Evolutionary conservation across 2,888 invertebrate species (phyloP).

Genomic region (Heteropelma amictum): DNA sequence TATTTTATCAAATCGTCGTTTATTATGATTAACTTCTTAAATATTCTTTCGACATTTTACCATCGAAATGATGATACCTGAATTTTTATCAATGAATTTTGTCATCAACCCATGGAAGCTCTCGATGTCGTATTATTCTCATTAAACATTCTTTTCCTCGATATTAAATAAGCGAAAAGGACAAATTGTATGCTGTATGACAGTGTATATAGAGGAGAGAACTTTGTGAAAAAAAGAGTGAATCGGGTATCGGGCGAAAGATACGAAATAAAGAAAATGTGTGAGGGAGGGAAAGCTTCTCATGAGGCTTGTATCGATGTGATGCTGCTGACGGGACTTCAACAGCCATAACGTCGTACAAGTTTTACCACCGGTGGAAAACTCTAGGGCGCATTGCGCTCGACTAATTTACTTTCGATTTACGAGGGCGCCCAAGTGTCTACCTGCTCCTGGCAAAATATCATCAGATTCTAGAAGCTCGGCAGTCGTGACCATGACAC

Average conservation of each 20-base stretch:
- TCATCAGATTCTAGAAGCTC: slow-evolving; percentile 30
- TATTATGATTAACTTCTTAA: not conserved
- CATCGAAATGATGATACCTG: not conserved
- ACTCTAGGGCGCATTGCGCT: slow-evolving; percentile 31
- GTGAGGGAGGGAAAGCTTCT: slow-evolving; percentile 34
- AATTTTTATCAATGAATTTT: not conserved
- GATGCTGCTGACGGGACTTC: slow-evolving; percentile 27
- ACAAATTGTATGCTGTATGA: too few relatives aligned
- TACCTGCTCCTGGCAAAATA: slow-evolving; percentile 7
- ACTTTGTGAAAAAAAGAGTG: slow-evolving; percentile 17
- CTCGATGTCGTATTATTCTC: not conserved
- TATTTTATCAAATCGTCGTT: not conserved
- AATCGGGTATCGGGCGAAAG: not conserved
- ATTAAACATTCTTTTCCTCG: slow-evolving; percentile 2
- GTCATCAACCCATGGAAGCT: not conserved
- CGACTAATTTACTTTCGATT: slow-evolving; percentile 53
- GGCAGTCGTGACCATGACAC: slow-evolving; percentile 19
- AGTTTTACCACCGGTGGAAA: slow-evolving; percentile 46
- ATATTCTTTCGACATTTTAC: not conserved
- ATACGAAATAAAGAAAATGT: not conserved
- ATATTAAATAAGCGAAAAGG: slow-evolving; percentile 2
- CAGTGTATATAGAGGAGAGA: too few relatives aligned
- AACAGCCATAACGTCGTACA: slow-evolving; percentile 31
- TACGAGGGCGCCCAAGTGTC: slow-evolving; percentile 35
- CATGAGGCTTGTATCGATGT: slow-evolving; percentile 45